Conservation (phyloP, 2,888 invertebrate species). For the Artemia sinica region DNA sequence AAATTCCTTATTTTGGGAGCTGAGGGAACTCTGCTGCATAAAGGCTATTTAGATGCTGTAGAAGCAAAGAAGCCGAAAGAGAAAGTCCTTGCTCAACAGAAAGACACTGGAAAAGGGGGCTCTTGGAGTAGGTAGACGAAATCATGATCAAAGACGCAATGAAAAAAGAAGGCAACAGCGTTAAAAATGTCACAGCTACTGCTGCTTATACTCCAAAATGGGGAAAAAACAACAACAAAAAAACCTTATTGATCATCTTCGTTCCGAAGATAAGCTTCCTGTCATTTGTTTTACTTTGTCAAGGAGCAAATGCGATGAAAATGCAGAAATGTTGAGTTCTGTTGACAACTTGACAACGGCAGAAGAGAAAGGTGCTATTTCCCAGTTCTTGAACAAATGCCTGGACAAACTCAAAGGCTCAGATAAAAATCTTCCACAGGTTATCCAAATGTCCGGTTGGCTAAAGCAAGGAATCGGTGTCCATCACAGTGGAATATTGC, state of each 20-base stretch:
- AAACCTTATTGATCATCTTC: conserved; percentile 62
- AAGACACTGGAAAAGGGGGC: conserved; percentile 13
- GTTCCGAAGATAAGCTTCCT: conserved; percentile 64
- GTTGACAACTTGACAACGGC: conserved; percentile 64
- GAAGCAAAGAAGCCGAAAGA: conserved; percentile 22
- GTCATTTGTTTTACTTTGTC: conserved; percentile 88
- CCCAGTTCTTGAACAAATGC: conserved; percentile 67
- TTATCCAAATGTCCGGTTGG: conserved; percentile 47
- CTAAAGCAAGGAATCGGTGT: conserved; percentile 78
- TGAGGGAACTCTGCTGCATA: conserved; percentile 49
- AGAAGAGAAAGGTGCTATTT: conserved; percentile 65
- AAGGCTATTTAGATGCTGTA: conserved; percentile 36
- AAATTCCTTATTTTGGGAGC: conserved; percentile 61
- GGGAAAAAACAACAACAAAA: conserved; percentile 50
- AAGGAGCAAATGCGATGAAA: conserved; percentile 55
- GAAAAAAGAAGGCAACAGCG: background rate
- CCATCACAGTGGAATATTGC: conserved; percentile 94
- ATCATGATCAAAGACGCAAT: background rate
- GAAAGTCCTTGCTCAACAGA: conserved; percentile 10
- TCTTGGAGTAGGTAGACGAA: background rate
- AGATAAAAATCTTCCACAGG: conserved; percentile 76
- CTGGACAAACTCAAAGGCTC: conserved; percentile 62
- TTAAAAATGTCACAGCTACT: background rate
- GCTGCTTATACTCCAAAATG: background rate
- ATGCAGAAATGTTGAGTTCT: conserved; percentile 41